Base-by-base conservation (phyloP, 1,140 invertebrate species). In the Steinernema feltiae region DNA sequence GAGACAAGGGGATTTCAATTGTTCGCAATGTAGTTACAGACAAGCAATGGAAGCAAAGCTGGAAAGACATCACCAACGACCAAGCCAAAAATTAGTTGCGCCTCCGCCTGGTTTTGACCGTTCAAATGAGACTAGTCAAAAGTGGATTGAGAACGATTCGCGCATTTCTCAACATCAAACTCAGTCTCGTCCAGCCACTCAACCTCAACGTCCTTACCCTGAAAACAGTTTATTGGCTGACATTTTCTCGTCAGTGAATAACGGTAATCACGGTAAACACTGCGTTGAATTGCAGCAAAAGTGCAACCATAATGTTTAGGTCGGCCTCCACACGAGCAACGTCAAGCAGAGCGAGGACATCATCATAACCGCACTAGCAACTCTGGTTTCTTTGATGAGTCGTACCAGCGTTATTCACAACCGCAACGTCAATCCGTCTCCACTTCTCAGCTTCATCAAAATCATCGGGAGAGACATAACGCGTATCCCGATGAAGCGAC, bases 61-160 rank as follows among this genome's bases (percentile, higher is more conserved):
- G 29, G 72, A 70, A n/a, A 72, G 32, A 31, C 72, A 73, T 18
- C 63, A 35, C 7, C 48, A 63, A 41, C 29, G 46, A 7, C 41
- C 32, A 24, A 78, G 78, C 7, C 35, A 41, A 12, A 46, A 63
- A 75, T 63, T 32, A 70, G 35, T 69, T 24, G 32, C 30, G 3
- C 63, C 1, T 32, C 72, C 48, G 1, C 72, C 15, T 35, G 31
- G 63, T 31, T 63, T 63, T 63, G 53, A 18, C 7, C 7, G 7
- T 41, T 41, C 35, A 18, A 41, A 18, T 18, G 18, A 41, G 7
- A 18, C 35, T 7, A 41, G 18, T 41, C 35, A 41, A 41, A 41
- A 7, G 35, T 7, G 35, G 35, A 41, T 41, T 41, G 7, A 18
- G 35, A n/a, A n/a, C 35, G 35, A 41, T 41, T 18, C 7, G 35